Conservation (phyloP, 2,113 vertebrate genomes). For the Cavia porcellus region DNA sequence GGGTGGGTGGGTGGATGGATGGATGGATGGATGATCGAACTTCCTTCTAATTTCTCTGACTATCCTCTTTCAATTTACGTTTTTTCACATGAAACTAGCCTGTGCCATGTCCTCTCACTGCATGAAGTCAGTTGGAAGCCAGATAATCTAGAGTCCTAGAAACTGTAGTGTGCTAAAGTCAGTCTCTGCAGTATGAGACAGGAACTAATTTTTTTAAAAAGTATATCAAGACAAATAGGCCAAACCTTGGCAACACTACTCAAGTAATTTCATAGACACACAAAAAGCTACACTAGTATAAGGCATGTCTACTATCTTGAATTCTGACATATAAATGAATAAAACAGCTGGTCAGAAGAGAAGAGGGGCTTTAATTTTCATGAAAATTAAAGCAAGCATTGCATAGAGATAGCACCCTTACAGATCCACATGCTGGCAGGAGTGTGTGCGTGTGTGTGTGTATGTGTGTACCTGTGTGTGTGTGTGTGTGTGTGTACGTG, state of each 20-base stretch:
- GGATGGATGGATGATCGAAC: not conserved
- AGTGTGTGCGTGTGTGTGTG: not conserved
- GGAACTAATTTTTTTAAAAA: not conserved
- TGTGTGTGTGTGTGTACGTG: not conserved
- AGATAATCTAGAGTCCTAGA: not conserved
- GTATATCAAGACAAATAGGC: not conserved
- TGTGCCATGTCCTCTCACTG: not conserved
- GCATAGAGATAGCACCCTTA: accelerated
- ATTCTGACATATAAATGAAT: not conserved
- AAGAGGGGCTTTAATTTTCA: not conserved
- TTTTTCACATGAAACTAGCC: not conserved
- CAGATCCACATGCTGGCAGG: not conserved
- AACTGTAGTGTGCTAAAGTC: not conserved
- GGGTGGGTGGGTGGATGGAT: too few relatives aligned
- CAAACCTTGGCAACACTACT: not conserved
- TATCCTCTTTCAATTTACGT: not conserved
- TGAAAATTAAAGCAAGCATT: not conserved
- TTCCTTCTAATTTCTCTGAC: not conserved
- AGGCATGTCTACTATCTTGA: not conserved
- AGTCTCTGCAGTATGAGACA: not conserved
- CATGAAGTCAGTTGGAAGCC: not conserved
- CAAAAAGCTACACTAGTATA: not conserved
- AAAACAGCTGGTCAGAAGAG: not conserved
- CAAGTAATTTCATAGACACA: not conserved
- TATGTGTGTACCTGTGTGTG: not conserved